Evolutionary conservation across 1,140 invertebrate species (phyloP).

Genomic region (Lordiphosa mommai): DNA sequence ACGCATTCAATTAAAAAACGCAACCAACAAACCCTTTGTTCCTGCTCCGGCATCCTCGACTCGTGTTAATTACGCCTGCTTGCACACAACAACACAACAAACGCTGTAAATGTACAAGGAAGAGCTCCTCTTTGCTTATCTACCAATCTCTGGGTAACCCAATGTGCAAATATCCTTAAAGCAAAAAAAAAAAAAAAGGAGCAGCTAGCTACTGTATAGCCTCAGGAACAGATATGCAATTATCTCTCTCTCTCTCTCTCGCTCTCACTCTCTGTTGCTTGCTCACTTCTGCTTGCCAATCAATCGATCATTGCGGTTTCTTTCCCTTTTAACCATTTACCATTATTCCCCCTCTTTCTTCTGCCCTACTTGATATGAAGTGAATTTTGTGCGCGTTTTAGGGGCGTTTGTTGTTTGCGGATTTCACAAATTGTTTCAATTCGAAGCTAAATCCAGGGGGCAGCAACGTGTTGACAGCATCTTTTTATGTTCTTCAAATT

Average conservation of each 20-base stretch:
- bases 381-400: neutral
- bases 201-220: conserved; percentile 36
- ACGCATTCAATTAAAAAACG: conserved; percentile 70
- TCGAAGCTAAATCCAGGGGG: conserved; percentile 1
- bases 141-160: conserved; percentile 19
- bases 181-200: conserved; percentile 38
- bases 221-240: conserved; percentile 36
- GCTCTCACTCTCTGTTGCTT: conserved; percentile 15
- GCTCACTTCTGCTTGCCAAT: conserved; percentile 6
- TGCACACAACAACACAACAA: conserved; percentile 19
- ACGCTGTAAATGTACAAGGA: neutral
- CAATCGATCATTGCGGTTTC: conserved; percentile 49
- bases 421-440: conserved; percentile 5
- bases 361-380: neutral
- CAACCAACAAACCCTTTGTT: neutral
- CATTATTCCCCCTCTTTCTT: neutral
- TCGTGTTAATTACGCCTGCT: conserved; percentile 57
- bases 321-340: conserved; percentile 1
- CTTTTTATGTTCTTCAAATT: neutral
- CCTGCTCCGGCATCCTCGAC: neutral
- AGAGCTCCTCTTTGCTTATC: conserved; percentile 12
- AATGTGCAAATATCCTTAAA: conserved; percentile 44
- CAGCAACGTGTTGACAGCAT: conserved; percentile 14
- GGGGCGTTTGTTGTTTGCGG: conserved; percentile 3
- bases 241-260: conserved; percentile 12